Base-by-base conservation (phyloP, 2,113 vertebrate genomes). In the Psophia crepitans region DNA sequence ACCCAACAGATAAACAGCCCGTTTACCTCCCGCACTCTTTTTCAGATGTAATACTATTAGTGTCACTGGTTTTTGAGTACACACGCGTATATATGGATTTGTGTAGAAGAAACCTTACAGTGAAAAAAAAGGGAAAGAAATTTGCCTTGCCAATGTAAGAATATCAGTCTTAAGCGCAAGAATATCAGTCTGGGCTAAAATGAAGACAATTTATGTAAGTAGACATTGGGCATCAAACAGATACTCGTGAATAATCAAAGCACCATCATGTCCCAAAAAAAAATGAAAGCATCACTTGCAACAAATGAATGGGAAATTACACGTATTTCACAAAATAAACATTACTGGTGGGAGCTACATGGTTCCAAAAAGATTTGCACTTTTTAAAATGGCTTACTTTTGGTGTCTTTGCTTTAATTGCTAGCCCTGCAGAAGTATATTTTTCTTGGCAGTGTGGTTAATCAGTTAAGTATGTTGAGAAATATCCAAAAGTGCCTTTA, bases 401-500 rank as follows among this genome's bases (percentile, higher is more conserved):
- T 84, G n/a, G 46, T 93, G 87, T 95, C 96, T 90, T 90, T 90
- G 61, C 85, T 95, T 93, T 93, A 93, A 88, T 18, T 89, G 95
- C 86, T 95, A 91, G 96, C 60, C 53, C 71, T 58, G 44, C 26
- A 93, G 89, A 96, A 95, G 65, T 90, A 12, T 90, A 90, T 97
- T 97, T 89, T 65, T 91, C 87, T 96, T 97, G 95, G 95, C 93
- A 87, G 69, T 28, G 57, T 1, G 8, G 71, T 39, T 93, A 96
- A 96, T 91, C 94, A 93, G 88, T 94, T 90, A 93, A 96, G 63
- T 65, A 91, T 64, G 86, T 61, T 94, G 92, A 97, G 80, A 94
- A 89, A 88, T 81, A 89, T 61, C 90, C 89, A 95, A 92, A 69
- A 84, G 69, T 0, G 3, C 63, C 66, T 85, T 76, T 95, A 96